Evolutionary conservation across 2,113 vertebrate genomes (phyloP).

Genomic region (Pollimyrus isidori): DNA sequence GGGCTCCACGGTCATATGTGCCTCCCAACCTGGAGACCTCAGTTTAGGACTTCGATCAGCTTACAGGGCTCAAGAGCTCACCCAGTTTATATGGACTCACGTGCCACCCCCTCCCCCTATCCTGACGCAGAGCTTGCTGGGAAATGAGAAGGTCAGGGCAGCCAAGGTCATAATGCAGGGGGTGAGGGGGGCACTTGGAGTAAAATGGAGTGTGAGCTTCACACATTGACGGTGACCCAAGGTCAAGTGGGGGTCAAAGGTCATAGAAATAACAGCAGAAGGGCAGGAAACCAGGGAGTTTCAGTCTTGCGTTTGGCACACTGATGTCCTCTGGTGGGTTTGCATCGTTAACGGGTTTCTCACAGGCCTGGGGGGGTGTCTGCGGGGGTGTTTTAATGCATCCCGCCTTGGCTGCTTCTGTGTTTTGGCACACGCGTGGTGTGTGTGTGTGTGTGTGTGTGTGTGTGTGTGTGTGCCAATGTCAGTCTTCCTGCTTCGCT

Average conservation of each 20-base stretch:
- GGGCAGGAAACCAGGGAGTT: background rate
- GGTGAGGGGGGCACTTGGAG: background rate
- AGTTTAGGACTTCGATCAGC: constrained; percentile 3
- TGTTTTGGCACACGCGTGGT: background rate
- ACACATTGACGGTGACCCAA: background rate
- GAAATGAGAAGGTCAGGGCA: background rate
- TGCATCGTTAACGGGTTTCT: background rate
- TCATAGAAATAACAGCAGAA: background rate
- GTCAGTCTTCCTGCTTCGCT: background rate
- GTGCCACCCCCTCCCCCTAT: background rate
- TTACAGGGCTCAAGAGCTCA: background rate
- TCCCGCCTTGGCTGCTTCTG: background rate
- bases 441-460: background rate
- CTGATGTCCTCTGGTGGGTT: constrained; percentile 31
- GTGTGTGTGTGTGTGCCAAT: background rate
- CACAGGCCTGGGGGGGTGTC: background rate
- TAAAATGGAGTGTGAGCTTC: background rate
- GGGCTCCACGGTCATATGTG: constrained; percentile 9
- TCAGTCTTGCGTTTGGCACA: constrained; percentile 37
- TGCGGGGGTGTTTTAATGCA: background rate
- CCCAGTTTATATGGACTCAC: constrained; percentile 32
- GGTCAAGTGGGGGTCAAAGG: background rate
- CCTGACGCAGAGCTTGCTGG: background rate
- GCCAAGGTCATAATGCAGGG: background rate
- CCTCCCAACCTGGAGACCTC: constrained; percentile 35